These are phyloP conservation scores for Hipposideros armiger DNA, from an alignment of 2,113 vertebrate genomes.

Conservation along the genomic window DNA sequence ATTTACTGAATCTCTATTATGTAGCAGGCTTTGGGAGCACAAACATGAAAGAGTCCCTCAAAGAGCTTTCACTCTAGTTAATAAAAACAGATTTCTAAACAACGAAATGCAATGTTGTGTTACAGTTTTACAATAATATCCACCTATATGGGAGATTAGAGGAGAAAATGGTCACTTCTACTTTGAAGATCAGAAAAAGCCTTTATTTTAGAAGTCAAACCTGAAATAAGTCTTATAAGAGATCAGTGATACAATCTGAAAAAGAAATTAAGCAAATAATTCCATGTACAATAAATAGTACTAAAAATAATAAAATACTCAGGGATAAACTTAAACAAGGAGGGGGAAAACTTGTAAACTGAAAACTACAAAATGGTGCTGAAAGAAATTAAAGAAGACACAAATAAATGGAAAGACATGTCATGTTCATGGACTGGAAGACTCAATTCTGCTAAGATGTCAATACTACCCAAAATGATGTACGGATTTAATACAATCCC, in stretches of 20 bases:
- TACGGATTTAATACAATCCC: not conserved
- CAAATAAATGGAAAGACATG: not conserved
- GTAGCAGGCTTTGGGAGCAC: not conserved
- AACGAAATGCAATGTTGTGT: not conserved
- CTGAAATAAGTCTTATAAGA: conserved; percentile 37
- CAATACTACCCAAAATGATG: not conserved
- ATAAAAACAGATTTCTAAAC: conserved; percentile 17
- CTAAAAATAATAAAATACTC: conserved; percentile 10
- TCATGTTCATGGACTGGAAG: not conserved
- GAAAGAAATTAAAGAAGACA: conserved; percentile 6
- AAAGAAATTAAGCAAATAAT: not conserved
- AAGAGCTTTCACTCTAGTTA: not conserved
- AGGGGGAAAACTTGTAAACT: not conserved
- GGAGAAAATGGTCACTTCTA: not conserved
- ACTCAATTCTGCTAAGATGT: not conserved
- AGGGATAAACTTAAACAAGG: not conserved
- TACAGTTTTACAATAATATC: not conserved
- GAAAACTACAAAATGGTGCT: not conserved
- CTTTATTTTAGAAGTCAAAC: not conserved
- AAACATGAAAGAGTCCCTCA: not conserved
- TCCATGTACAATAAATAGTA: not conserved
- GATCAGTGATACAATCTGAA: not conserved
- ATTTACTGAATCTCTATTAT: not conserved
- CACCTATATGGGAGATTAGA: not conserved
- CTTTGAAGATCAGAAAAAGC: not conserved